Evolutionary conservation across 2,113 vertebrate species (phyloP).

Genomic region (Psilopsiagon aymara): DNA sequence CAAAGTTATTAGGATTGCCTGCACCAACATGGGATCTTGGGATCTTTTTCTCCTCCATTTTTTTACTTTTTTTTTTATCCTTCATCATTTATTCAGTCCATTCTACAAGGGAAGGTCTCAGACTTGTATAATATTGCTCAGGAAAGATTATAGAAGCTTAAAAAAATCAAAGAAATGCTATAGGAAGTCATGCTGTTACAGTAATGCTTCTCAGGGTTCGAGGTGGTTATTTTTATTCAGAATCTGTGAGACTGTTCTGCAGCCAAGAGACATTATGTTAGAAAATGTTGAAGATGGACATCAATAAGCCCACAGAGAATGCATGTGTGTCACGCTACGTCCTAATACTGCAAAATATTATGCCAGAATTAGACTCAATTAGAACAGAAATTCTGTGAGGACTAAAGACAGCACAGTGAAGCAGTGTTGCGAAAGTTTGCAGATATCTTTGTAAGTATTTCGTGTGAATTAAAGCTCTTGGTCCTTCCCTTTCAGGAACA

Average conservation of each 20-base stretch:
- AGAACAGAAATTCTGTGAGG: neutral
- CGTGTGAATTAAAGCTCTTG: neutral
- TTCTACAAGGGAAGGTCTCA: neutral
- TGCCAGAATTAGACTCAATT: slow-evolving; percentile 13
- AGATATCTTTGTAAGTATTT: neutral
- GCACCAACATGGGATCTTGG: neutral
- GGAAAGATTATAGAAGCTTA: neutral
- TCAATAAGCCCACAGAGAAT: neutral
- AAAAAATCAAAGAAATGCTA: neutral
- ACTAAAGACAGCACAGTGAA: neutral
- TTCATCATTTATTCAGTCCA: neutral
- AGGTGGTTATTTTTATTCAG: neutral
- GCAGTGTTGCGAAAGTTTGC: neutral
- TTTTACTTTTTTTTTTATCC: neutral
- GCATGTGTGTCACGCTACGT: neutral
- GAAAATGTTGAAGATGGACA: slow-evolving; percentile 9
- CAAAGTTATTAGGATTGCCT: neutral
- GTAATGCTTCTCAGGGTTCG: neutral
- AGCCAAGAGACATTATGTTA: neutral
- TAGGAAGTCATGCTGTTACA: neutral
- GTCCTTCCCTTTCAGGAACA: neutral
- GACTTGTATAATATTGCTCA: neutral
- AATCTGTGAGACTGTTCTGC: neutral
- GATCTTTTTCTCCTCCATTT: no score
- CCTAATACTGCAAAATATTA: slow-evolving; percentile 23